Percentiles rank a stretch among this genome's conserved stretches.
phyloP scores from a whole-genome alignment of 2,797 vertebrate genomes.

The Aulostomus chinensis region DNA sequence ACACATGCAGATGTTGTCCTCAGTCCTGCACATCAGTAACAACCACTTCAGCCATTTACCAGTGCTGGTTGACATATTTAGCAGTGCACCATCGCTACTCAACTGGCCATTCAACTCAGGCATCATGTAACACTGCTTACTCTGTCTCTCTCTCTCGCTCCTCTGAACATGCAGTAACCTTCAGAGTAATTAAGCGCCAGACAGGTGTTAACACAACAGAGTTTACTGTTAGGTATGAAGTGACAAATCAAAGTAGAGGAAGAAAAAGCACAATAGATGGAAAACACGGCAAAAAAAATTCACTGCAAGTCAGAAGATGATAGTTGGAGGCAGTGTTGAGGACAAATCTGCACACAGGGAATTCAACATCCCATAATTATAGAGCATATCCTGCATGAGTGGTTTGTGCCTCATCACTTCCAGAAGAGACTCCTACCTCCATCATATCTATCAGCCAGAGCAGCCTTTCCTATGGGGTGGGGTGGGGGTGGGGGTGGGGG shows the following conservation, averaged over 20 bases:
- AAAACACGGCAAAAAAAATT: slow-evolving; percentile 55
- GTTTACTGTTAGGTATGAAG: no score
- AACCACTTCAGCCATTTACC: no score
- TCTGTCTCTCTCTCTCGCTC: no score
- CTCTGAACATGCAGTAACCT: no score
- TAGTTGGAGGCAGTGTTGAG: not conserved
- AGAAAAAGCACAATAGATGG: not conserved
- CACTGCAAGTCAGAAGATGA: slow-evolving; percentile 49
- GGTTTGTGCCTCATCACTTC: slow-evolving; percentile 31
- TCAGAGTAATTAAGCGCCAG: no score
- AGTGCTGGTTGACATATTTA: no score
- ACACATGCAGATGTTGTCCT: no score
- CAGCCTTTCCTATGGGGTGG: slow-evolving; percentile 86
- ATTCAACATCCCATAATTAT: slow-evolving; percentile 5
- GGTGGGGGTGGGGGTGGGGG: slow-evolving; percentile 6
- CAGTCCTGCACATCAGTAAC: no score
- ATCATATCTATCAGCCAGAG: slow-evolving; percentile 99
- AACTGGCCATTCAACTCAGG: no score
- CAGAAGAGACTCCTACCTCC: slow-evolving; percentile 87
- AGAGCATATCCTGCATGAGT: slow-evolving; percentile 6
- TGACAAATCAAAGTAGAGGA: not conserved
- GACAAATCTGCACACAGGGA: slow-evolving; percentile 18
- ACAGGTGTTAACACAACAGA: no score
- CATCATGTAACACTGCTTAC: no score
- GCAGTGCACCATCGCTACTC: no score